phyloP scores from a whole-genome alignment of 1,140 invertebrate species.

The Meloidogyne floridensis region DNA sequence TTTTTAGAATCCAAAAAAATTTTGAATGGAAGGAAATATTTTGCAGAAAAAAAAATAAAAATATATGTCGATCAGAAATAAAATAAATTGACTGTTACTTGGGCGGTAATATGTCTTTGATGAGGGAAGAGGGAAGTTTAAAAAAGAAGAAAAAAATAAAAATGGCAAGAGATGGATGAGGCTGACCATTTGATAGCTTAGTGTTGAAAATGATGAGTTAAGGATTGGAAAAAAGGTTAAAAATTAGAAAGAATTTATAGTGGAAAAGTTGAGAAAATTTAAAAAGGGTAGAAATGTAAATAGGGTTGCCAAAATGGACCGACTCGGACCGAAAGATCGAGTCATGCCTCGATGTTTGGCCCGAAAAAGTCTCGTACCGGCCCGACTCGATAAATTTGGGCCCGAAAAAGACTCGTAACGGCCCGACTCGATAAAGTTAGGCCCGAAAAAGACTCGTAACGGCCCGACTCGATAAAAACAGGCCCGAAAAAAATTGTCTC shows the following conservation, averaged over 20 bases:
- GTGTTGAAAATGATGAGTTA: background rate
- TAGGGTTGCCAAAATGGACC: no score
- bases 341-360: no score
- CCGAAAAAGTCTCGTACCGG: no score
- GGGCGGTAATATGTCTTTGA: background rate
- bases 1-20: background rate
- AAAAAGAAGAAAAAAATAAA: background rate
- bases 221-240: background rate
- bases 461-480: no score
- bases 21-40: background rate
- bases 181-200: background rate
- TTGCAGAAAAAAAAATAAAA: background rate
- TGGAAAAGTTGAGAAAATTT: no score
- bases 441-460: no score
- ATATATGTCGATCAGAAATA: background rate
- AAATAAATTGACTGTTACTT: background rate
- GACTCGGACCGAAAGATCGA: no score
- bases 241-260: background rate
- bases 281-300: no score
- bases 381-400: no score
- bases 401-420: no score
- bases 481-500: no score
- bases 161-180: background rate
- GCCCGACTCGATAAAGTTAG: no score
- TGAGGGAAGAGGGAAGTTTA: background rate